Conservation (phyloP, 2,113 vertebrate genomes). For the Hemicordylus capensis region DNA sequence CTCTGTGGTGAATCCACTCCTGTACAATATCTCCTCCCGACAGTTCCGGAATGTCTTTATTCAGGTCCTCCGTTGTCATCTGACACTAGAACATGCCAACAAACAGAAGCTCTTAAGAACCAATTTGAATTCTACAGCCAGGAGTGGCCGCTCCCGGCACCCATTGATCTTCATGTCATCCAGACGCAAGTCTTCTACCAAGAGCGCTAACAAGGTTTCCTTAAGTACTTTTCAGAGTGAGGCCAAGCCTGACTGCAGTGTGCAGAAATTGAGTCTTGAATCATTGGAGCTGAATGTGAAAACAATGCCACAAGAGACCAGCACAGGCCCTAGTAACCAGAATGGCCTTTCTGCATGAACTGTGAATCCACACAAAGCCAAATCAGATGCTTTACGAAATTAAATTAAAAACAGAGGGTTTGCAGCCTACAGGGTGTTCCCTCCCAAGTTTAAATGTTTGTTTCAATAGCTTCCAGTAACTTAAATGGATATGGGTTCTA, state of each 20-base stretch:
- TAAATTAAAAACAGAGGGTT: neutral
- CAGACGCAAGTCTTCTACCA: constrained; percentile 31
- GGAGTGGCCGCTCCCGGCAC: constrained; percentile 47
- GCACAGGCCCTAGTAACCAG: neutral
- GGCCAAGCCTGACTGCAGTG: neutral
- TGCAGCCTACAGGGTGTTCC: neutral
- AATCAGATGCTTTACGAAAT: neutral
- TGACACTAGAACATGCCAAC: constrained; percentile 85
- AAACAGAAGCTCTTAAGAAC: constrained; percentile 66
- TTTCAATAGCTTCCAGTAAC: constrained; percentile 45
- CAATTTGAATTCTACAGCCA: neutral
- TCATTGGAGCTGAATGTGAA: constrained; percentile 19
- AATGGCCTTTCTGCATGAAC: constrained; percentile 67
- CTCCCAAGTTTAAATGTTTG: constrained; percentile 2
- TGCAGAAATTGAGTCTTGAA: neutral
- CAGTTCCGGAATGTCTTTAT: constrained; percentile 90
- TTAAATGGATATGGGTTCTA: constrained; percentile 24
- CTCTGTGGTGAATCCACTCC: constrained; percentile 92
- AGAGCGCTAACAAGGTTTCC: constrained; percentile 41
- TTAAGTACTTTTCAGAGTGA: constrained; percentile 71
- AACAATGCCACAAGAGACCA: rapidly evolving
- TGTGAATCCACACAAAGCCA: constrained; percentile 61
- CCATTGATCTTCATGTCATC: constrained; percentile 69
- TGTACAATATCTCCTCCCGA: constrained; percentile 92
- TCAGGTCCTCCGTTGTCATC: constrained; percentile 86